Evolutionary conservation across 30 jellyfish, hydroid and myxozoan species (phyloP).

Genomic region (Pelagia noctiluca): DNA sequence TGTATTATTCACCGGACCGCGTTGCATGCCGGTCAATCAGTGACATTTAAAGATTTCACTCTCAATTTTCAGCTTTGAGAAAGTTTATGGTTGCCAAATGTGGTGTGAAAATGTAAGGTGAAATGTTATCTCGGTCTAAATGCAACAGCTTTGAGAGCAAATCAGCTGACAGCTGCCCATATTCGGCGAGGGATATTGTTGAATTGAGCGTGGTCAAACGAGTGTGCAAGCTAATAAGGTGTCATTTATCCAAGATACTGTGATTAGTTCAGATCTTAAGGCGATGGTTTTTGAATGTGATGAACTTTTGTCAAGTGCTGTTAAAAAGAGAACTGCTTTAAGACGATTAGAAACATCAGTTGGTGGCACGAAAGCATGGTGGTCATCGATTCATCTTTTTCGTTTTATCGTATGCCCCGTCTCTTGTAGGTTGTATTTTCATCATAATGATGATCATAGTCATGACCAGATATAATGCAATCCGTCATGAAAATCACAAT

Average conservation of each 20-base stretch:
- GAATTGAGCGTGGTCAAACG: background rate
- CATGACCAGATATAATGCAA: too few species aligned
- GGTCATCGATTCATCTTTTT: background rate
- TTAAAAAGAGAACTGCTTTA: background rate
- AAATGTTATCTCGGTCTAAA: background rate
- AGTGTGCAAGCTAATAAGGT: background rate
- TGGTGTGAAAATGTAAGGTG: background rate
- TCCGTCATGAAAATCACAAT: too few species aligned
- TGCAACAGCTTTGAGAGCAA: background rate
- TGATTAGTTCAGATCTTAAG: background rate
- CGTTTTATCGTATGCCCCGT: too few species aligned
- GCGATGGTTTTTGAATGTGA: background rate
- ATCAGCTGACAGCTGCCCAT: constrained; percentile 6
- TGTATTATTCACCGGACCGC: too few species aligned
- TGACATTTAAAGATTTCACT: too few species aligned
- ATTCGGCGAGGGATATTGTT: too few species aligned
- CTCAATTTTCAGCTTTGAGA: background rate
- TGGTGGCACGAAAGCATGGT: constrained; percentile 5
- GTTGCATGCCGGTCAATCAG: too few species aligned
- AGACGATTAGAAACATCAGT: background rate
- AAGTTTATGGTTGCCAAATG: background rate
- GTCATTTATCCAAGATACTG: background rate
- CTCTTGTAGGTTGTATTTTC: too few species aligned
- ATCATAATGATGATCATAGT: too few species aligned
- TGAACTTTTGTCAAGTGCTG: background rate